These are phyloP conservation scores for Drosophila tanythrix DNA, from an alignment of 2,888 invertebrate genomes.

Conservation along the genomic window DNA sequence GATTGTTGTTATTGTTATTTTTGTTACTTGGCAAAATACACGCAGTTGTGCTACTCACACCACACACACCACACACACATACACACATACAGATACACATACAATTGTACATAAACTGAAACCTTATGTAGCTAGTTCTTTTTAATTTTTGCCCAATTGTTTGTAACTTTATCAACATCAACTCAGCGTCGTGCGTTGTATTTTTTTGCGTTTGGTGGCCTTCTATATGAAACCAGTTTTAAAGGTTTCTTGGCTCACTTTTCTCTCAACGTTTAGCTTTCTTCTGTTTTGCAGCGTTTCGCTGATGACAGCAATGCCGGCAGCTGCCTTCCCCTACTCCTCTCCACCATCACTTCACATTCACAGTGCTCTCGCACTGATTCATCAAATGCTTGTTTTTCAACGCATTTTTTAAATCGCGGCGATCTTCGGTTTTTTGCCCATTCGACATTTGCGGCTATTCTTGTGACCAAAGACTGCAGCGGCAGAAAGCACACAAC, in stretches of 20 bases:
- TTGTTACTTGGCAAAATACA: slow-evolving; percentile 57
- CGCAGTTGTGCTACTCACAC: slow-evolving; percentile 37
- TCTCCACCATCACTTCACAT: background rate
- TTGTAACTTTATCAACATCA: slow-evolving; percentile 58
- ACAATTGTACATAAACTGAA: slow-evolving; percentile 3
- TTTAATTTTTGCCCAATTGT: slow-evolving; percentile 51
- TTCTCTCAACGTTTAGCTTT: slow-evolving; percentile 68
- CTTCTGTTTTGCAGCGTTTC: slow-evolving; percentile 71
- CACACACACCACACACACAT: background rate
- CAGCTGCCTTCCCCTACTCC: slow-evolving; percentile 9
- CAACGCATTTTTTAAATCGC: slow-evolving; percentile 39
- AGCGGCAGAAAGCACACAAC: slow-evolving; percentile 11
- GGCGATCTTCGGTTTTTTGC: slow-evolving; percentile 22
- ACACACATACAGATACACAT: background rate
- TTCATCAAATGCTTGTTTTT: slow-evolving; percentile 54
- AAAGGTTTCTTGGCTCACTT: slow-evolving; percentile 68
- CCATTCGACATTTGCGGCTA: slow-evolving; percentile 43
- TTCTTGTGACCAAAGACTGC: slow-evolving; percentile 5
- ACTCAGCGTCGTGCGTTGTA: slow-evolving; percentile 14
- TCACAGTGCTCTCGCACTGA: slow-evolving; percentile 41
- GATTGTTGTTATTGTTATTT: slow-evolving; percentile 23
- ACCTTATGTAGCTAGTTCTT: slow-evolving; percentile 37
- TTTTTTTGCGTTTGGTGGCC: slow-evolving; percentile 60
- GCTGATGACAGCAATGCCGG: slow-evolving; percentile 75
- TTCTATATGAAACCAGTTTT: slow-evolving; percentile 73